Percentiles rank a stretch among this genome's conserved stretches.
These are phyloP conservation scores for Puntigrus tetrazona DNA, from an alignment of 2,113 vertebrate species.

Conservation along the genomic window DNA sequence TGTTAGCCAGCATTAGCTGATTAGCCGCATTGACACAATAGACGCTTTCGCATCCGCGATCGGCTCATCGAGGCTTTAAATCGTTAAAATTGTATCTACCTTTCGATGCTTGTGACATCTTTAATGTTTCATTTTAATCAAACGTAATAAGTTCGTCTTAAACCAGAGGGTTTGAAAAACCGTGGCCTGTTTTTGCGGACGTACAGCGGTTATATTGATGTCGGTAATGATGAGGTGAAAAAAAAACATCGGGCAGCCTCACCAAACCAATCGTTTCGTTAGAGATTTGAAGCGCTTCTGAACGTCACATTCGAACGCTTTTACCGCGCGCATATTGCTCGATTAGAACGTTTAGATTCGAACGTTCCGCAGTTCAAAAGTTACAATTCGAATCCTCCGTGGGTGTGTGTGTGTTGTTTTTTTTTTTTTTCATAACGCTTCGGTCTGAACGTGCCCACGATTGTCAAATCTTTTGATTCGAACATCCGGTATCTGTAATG, in stretches of 20 bases:
- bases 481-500: neutral
- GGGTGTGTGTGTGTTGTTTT: too few relatives aligned
- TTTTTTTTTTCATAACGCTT: neutral
- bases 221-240: neutral
- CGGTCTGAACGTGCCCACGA: neutral
- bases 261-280: neutral
- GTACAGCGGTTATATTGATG: neutral
- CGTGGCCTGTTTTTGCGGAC: neutral
- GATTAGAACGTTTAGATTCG: neutral
- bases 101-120: neutral
- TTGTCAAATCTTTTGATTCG: neutral
- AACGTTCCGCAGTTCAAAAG: neutral
- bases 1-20: constrained; percentile 28
- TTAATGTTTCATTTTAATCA: too few relatives aligned
- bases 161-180: neutral
- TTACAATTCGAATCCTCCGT: neutral
- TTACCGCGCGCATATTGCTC: too few relatives aligned
- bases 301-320: neutral
- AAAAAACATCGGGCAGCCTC: neutral
- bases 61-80: neutral
- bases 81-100: neutral
- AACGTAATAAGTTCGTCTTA: neutral
- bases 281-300: neutral
- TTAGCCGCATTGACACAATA: constrained; percentile 29
- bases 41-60: neutral